Conservation (phyloP, 2,888 invertebrate genomes). For the Catotricha subobsoleta region DNA sequence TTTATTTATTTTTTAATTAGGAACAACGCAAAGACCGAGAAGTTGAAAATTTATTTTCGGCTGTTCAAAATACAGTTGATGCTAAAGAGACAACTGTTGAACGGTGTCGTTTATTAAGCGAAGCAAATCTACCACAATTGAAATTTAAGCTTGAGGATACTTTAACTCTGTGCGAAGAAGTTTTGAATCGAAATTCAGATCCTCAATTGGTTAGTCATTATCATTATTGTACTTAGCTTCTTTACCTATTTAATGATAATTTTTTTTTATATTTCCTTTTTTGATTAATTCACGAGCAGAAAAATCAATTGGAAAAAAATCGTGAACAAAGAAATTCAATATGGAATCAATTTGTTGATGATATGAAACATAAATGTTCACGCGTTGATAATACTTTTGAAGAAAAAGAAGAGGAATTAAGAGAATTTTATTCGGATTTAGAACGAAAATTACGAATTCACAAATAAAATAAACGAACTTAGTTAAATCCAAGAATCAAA, state of each 20-base stretch:
- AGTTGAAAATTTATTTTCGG: constrained; percentile 57
- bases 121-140: constrained; percentile 40
- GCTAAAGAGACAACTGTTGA: constrained; percentile 57
- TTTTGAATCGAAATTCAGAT: constrained; percentile 43
- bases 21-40: constrained; percentile 62
- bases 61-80: constrained; percentile 58
- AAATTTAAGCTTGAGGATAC: constrained; percentile 48
- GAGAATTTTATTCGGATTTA: constrained; percentile 53
- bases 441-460: constrained; percentile 51
- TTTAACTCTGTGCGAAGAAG: constrained; percentile 39
- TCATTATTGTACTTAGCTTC: no score
- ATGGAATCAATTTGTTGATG: constrained; percentile 60
- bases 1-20: constrained; percentile 27
- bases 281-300: no score
- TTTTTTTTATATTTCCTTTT: no score
- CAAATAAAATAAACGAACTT: constrained; percentile 20
- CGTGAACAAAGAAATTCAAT: constrained; percentile 37
- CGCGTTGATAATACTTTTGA: constrained; percentile 60
- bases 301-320: constrained; percentile 29
- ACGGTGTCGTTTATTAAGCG: constrained; percentile 42
- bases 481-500: background rate
- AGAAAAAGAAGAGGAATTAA: constrained; percentile 58
- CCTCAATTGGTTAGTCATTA: no score
- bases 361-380: constrained; percentile 56
- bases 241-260: no score